Conservation (phyloP, 1,140 invertebrate genomes). For the Cotesia vestalis region DNA sequence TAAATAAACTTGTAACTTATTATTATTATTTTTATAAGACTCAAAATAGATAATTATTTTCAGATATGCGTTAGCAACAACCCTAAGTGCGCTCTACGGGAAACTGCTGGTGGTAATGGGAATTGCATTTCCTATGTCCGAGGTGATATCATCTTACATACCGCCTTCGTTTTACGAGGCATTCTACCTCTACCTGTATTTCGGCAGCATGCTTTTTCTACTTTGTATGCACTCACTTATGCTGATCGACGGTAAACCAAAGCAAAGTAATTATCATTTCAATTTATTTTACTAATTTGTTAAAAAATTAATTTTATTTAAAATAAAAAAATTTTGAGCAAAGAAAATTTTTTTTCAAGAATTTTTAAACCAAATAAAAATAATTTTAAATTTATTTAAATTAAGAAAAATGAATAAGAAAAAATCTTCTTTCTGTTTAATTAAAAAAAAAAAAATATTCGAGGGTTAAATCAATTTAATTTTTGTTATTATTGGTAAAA, state of each 20-base stretch:
- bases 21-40: too few relatives aligned
- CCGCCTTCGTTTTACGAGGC: slow-evolving; percentile 90
- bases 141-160: slow-evolving; percentile 91
- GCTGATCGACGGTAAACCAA: slow-evolving; percentile 69
- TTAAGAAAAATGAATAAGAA: neutral
- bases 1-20: too few relatives aligned
- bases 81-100: slow-evolving; percentile 91
- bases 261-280: slow-evolving; percentile 53
- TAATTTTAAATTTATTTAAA: neutral
- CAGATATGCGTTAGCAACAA: slow-evolving; percentile 84
- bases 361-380: neutral
- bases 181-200: slow-evolving; percentile 90
- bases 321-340: neutral
- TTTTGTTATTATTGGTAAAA: too few relatives aligned
- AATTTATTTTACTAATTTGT: neutral
- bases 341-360: neutral
- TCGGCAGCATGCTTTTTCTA: slow-evolving; percentile 88
- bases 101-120: slow-evolving; percentile 94
- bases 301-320: neutral
- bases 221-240: slow-evolving; percentile 86
- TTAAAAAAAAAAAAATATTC: too few relatives aligned
- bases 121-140: slow-evolving; percentile 91
- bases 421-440: too few relatives aligned
- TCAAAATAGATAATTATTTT: slow-evolving; percentile 45
- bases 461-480: too few relatives aligned